A percentile compares a stretch with the other conserved stretches of the same genome.
These are phyloP conservation scores for Ceyx cyanopectus DNA, from an alignment of 2,113 vertebrate species.

Conservation along the genomic window DNA sequence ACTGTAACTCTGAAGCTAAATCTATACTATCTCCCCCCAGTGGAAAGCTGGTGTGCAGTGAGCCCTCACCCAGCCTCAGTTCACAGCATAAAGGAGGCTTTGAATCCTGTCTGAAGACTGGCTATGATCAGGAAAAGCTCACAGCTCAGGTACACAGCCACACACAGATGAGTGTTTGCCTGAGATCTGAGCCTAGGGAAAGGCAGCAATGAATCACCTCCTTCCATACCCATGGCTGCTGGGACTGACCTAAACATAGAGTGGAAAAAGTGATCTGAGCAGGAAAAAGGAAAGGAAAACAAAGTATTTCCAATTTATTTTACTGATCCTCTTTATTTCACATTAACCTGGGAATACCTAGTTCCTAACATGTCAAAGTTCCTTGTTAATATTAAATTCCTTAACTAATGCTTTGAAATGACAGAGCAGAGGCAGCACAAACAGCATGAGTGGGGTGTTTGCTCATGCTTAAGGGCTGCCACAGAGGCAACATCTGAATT, in stretches of 20 bases:
- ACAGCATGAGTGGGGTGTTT: background rate
- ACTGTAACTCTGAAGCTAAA: background rate
- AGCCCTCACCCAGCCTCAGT: background rate
- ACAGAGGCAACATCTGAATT: background rate
- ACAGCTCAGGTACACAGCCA: background rate
- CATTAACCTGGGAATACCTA: background rate
- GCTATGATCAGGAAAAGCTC: background rate
- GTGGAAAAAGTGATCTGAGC: background rate
- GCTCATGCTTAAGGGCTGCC: background rate
- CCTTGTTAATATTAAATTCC: background rate
- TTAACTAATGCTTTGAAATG: background rate
- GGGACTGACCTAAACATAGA: background rate
- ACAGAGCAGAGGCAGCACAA: background rate
- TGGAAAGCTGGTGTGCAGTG: background rate
- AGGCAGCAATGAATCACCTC: constrained; percentile 20
- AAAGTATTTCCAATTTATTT: background rate
- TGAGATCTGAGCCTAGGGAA: background rate
- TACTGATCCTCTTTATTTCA: background rate
- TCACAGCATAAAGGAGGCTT: background rate
- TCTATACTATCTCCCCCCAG: background rate
- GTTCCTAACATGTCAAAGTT: background rate
- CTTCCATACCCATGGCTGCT: background rate
- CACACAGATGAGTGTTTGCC: background rate
- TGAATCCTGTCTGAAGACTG: background rate
- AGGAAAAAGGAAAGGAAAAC: background rate